Evolutionary conservation across 2,113 vertebrate genomes (phyloP).

Genomic region (Anoura caudifer): DNA sequence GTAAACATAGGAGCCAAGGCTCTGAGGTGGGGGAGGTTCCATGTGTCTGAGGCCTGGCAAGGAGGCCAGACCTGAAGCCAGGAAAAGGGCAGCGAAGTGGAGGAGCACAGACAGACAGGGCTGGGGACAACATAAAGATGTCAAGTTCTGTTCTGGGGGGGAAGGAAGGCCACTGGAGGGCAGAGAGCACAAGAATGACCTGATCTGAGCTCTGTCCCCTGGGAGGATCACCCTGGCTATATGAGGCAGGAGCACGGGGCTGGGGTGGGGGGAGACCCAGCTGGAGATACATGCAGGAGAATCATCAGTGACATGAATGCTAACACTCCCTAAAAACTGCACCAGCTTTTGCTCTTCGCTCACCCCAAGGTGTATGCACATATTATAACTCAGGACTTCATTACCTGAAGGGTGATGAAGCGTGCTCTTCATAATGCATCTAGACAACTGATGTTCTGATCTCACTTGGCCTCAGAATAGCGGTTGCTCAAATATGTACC

Average conservation of each 20-base stretch:
- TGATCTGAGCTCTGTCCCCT: neutral
- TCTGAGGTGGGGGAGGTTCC: neutral
- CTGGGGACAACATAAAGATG: fast-evolving
- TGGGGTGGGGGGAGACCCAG: neutral
- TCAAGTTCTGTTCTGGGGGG: neutral
- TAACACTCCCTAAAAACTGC: neutral
- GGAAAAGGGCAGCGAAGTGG: neutral
- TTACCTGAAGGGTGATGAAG: neutral
- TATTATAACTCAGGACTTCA: neutral
- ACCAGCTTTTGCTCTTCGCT: neutral
- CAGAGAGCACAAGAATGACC: neutral
- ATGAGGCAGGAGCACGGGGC: no score
- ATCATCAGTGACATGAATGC: neutral
- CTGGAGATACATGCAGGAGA: neutral
- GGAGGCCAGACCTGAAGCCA: no score
- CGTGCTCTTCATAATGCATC: neutral
- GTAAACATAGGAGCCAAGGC: neutral
- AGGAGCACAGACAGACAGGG: neutral
- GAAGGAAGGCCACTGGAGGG: neutral
- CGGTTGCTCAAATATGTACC: neutral
- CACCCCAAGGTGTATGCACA: neutral
- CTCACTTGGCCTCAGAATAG: neutral
- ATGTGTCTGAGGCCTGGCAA: neutral
- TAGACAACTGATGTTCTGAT: neutral
- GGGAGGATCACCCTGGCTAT: neutral